These are phyloP conservation scores for Pimephales promelas DNA, from an alignment of 2,113 vertebrate genomes.

Conservation along the genomic window DNA sequence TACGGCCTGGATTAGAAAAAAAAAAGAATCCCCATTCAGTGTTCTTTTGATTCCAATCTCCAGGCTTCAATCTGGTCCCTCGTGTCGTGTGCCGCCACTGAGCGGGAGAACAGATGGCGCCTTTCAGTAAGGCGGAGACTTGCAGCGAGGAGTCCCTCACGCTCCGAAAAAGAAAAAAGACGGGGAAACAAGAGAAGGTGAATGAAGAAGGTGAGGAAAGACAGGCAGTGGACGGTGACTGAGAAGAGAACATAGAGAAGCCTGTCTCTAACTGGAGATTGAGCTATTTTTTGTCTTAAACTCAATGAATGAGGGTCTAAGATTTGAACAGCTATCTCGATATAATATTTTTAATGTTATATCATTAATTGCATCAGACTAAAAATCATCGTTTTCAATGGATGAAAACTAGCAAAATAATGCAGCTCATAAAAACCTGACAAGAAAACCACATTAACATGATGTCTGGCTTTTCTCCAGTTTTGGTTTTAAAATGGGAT, in stretches of 20 bases:
- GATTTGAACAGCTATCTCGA: not conserved
- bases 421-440: not conserved
- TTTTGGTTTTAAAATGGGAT: not conserved
- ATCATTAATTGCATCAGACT: not conserved
- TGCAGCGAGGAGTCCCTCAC: not conserved
- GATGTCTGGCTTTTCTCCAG: not conserved
- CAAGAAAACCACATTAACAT: not conserved
- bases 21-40: conserved; percentile 30
- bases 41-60: conserved; percentile 56
- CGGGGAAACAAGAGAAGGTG: conserved; percentile 4
- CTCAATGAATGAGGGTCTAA: not conserved
- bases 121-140: conserved; percentile 50
- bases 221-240: not conserved
- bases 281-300: not conserved
- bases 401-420: not conserved
- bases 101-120: conserved; percentile 55
- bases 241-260: not conserved
- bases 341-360: not conserved
- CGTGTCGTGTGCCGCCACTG: conserved; percentile 23
- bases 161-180: not conserved
- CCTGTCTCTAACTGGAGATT: not conserved
- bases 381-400: not conserved
- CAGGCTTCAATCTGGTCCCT: conserved; percentile 55
- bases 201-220: conserved; percentile 20
- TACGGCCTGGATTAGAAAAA: conserved; percentile 1